Evolutionary conservation across 1,140 invertebrate species (phyloP), one percentile per base, ranked within the genome.

Genomic region (Adoxophyes honmai): DNA sequence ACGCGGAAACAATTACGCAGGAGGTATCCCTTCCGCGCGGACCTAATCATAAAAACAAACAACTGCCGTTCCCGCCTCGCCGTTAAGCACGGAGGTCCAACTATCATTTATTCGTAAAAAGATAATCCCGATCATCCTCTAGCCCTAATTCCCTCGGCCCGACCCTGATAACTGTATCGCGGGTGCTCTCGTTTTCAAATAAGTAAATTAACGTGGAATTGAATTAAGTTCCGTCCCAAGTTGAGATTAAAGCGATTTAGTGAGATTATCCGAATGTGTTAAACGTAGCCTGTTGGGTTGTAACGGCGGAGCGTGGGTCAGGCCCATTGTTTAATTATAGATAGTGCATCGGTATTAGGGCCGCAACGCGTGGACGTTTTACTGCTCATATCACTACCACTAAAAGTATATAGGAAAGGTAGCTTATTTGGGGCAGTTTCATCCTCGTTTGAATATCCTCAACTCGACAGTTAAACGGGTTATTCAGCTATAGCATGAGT

Each of bases 201-300:
- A 78, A 83, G 75, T 76, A 74, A 82, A 79, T 81, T 79, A 84
- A 80, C 64, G 72, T 76, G 60, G 71, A 80, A 82, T 81, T 78
- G 70, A 86, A 86, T 82, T 81, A 78, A 75, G 72, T 80, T 78
- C 64, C 70, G 76, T 76, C 74, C 74, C 75, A 55, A 78, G 70
- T 71, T 59, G 67, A 79, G 79, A 81, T 81, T 82, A 81, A 72
- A 64, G 72, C 72, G 76, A 78, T 78, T 81, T 71, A 78, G 70
- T 75, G 68, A 80, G 81, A 84, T 86, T 86, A 86, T 76, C 75
- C 69, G 71, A 75, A 81, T 81, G 75, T 81, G 83, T 83, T 81
- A 78, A 82, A 78, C 71, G 76, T 77, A 65, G 68, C 34, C 73
- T 69, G 74, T 75, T 70, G 74, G 73, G 71, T 69, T 78, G 73